Evolutionary conservation across 2,113 vertebrate genomes (phyloP).

Genomic region (Rattus norvegicus): GRCr8 NC_086025.1:130775001-130775500

Average conservation of each 20-base stretch:
- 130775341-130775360: conserved; percentile 48
- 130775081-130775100: not conserved
- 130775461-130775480: conserved; percentile 74
- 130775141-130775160: not conserved
- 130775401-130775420: conserved; percentile 65
- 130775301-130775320: not conserved
- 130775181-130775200: not conserved
- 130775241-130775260: not conserved
- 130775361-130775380: conserved; percentile 72
- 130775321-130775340: not conserved
- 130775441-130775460: conserved; percentile 74
- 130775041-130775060: not conserved
- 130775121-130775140: not conserved
- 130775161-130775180: no score
- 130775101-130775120: not conserved
- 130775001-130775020: no score
- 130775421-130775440: conserved; percentile 70
- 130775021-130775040: not conserved
- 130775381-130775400: conserved; percentile 67
- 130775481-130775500: conserved; percentile 63
- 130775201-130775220: not conserved
- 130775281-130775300: not conserved
- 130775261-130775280: not conserved
- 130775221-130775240: conserved; percentile 8
- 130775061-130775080: not conserved